Conservation (phyloP, 2,113 vertebrate species). For the Pholis gunnellus region DNA sequence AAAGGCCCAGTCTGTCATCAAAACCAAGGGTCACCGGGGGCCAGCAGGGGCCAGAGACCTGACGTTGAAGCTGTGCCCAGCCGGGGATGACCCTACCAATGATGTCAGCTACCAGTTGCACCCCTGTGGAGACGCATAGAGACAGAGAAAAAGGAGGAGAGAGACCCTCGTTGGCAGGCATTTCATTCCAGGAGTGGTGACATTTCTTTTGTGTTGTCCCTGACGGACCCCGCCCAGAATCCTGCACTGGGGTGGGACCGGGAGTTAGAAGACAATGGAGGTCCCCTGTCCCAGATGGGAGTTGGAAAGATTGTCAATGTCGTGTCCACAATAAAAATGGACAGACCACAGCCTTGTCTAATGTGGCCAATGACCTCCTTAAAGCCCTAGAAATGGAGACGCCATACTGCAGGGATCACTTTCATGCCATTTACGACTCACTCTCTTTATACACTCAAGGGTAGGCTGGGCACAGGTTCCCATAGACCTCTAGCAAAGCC, state of each 20-base stretch:
- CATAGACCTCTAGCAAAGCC: background rate
- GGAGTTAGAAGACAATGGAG: slow-evolving; percentile 72
- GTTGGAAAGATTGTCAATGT: slow-evolving; percentile 72
- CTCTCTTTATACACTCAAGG: slow-evolving; percentile 7
- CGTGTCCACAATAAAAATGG: slow-evolving; percentile 71
- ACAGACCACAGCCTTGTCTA: slow-evolving; percentile 62
- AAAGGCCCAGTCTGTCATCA: slow-evolving; percentile 82
- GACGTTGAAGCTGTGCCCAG: slow-evolving; percentile 57
- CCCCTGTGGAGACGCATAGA: slow-evolving; percentile 67
- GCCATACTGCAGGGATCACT: slow-evolving; percentile 29
- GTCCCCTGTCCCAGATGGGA: slow-evolving; percentile 75
- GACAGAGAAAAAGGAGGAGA: slow-evolving; percentile 56
- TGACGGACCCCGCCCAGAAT: slow-evolving; percentile 63
- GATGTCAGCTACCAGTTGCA: slow-evolving; percentile 77
- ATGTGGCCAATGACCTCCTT: slow-evolving; percentile 52
- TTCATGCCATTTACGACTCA: background rate
- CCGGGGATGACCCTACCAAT: slow-evolving; percentile 60
- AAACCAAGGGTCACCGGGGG: slow-evolving; percentile 79
- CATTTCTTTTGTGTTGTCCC: slow-evolving; percentile 77
- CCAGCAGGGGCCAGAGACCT: slow-evolving; percentile 60
- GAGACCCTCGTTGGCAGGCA: slow-evolving; percentile 73
- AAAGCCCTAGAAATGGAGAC: slow-evolving; percentile 33
- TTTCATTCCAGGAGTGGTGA: slow-evolving; percentile 71
- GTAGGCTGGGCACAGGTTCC: slow-evolving; percentile 10
- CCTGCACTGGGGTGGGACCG: slow-evolving; percentile 55